Percentiles rank a stretch among this genome's conserved stretches.
Evolutionary conservation across 2,797 vertebrate genomes (phyloP).

Genomic region (Podargus strigoides): DNA sequence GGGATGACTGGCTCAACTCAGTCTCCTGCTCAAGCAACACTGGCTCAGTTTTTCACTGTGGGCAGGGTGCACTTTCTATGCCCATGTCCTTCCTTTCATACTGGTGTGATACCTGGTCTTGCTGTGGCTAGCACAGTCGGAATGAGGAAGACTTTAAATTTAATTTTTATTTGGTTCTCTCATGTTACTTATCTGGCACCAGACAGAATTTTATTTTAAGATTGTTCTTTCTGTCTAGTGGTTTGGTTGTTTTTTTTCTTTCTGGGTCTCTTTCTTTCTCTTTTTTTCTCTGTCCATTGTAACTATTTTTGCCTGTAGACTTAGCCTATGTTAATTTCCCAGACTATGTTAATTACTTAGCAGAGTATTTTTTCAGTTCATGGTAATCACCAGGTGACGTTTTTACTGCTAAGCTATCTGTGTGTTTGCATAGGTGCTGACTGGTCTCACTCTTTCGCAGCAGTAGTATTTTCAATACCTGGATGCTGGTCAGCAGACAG

Average conservation of each 20-base stretch:
- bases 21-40: not conserved
- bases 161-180: not conserved
- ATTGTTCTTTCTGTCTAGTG: not conserved
- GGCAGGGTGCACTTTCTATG: not conserved
- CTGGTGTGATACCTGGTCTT: not conserved
- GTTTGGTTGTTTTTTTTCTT: not conserved
- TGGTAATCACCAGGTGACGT: not conserved
- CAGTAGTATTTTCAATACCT: constrained; percentile 11
- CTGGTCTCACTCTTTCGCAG: not conserved
- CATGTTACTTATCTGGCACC: not conserved
- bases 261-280: not conserved
- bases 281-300: not conserved
- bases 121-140: not conserved
- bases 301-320: not conserved
- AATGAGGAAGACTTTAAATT: not conserved
- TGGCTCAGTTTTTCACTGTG: not conserved
- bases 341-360: constrained; percentile 7
- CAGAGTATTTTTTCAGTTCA: not conserved
- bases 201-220: not conserved
- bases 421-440: constrained; percentile 38
- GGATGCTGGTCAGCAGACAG: constrained; percentile 10
- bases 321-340: constrained; percentile 13
- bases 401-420: constrained; percentile 5
- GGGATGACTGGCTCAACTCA: not conserved
- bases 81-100: not conserved